Evolutionary conservation across 2,797 vertebrate species (phyloP), one percentile per base, ranked within the genome.

Genomic region (Arrhamphus sclerolepis): DNA sequence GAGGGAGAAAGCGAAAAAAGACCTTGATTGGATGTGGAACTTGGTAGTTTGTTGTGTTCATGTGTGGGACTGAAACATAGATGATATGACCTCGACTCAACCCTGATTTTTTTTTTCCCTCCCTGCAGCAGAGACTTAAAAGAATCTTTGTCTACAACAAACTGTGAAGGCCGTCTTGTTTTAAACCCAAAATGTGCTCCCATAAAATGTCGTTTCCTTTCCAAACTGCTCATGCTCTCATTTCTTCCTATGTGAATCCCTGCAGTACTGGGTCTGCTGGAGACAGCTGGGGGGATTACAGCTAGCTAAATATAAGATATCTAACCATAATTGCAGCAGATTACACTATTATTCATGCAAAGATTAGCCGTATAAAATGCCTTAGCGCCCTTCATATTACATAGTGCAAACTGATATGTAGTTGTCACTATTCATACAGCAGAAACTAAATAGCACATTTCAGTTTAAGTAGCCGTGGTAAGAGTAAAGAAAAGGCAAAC

Each of bases 251-350:
- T 74, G 70, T 73, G 63, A 68, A 77, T 65, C 73, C 67, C 83
- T 78, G 84, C 65, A 72, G 38, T 63, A 55, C 77, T 64, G 63
- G 75, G 67, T 76, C 54, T 58, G 55, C 68, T 40, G 26, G 66
- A 73, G 79, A 79, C 80, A 83, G 75, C 85, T 86, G 82, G 58
- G 75, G 62, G 78, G 81, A 85, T 88, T 86, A 86, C 31, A 78
- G 34, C 49, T 21, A 80, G 66, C 83, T 90, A 88, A 89, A 86
- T 87, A 82, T 85, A 72, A 79, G 56, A 20, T 83, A 80, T 86
- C 83, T 81, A 44, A 77, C 68, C 72, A 82, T 88, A 85, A 90
- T 87, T 87, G 78, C 82, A 75, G 48, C 34, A 72, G 72, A 87
- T 86, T 70, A 72, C 18, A 7, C 60, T 75, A 79, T 86, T 88